phyloP scores from a whole-genome alignment of 2,888 invertebrate species.

The Crioceris asparagi region DNA sequence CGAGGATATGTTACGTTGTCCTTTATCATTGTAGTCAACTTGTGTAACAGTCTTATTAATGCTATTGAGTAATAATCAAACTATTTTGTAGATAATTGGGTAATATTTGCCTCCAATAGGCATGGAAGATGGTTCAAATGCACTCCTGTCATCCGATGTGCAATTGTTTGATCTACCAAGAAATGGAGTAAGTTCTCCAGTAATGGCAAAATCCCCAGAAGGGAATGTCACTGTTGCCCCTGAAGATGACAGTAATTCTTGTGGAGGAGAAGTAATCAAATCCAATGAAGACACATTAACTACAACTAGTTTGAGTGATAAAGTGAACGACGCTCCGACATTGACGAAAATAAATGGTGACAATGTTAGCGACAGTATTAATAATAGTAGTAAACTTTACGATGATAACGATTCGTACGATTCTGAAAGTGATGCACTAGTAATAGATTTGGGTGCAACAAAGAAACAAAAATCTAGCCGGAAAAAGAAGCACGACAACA shows the following conservation, averaged over 20 bases:
- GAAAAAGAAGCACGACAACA: slow-evolving; percentile 16
- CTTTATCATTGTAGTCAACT: too few relatives aligned
- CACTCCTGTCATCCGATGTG: slow-evolving; percentile 21
- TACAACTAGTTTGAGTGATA: too few relatives aligned
- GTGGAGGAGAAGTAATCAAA: too few relatives aligned
- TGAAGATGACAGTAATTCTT: too few relatives aligned
- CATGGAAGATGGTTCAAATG: slow-evolving; percentile 38
- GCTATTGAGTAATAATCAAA: too few relatives aligned
- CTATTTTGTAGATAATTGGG: too few relatives aligned
- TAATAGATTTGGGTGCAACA: slow-evolving; percentile 34
- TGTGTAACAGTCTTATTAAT: too few relatives aligned
- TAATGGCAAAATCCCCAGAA: slow-evolving; percentile 35
- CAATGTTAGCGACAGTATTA: slow-evolving; percentile 12
- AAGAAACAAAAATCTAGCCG: slow-evolving; percentile 19
- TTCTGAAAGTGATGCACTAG: slow-evolving; percentile 36
- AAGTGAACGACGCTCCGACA: too few relatives aligned
- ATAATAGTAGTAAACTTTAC: too few relatives aligned
- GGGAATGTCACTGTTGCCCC: slow-evolving; percentile 19
- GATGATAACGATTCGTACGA: slow-evolving; percentile 29
- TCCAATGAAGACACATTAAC: too few relatives aligned
- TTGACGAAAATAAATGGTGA: slow-evolving; percentile 32
- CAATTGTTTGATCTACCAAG: slow-evolving; percentile 23
- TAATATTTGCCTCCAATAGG: too few relatives aligned
- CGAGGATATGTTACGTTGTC: too few relatives aligned
- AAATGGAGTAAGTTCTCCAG: slow-evolving; percentile 29